phyloP scores from a whole-genome alignment of 2,113 vertebrate species.

The Perca schrenkii region DNA sequence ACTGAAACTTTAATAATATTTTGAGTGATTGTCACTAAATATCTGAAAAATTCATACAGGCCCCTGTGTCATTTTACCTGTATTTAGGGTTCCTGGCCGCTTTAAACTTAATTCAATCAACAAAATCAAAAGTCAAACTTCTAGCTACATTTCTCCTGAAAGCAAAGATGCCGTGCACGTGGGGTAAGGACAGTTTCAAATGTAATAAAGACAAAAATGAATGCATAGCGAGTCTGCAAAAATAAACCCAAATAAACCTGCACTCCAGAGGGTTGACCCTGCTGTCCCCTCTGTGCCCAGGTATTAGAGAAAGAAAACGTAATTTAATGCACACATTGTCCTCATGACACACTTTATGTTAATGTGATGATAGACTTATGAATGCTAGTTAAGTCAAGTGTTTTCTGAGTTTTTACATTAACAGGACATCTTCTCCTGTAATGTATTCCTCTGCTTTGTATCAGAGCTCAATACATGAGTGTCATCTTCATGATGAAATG shows the following conservation, averaged over 20 bases:
- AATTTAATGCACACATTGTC: not conserved
- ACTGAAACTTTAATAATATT: too few species aligned
- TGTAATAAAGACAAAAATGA: not conserved
- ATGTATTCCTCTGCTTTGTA: slow-evolving; percentile 10
- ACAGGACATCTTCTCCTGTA: not conserved
- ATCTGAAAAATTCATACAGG: too few species aligned
- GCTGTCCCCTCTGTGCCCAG: not conserved
- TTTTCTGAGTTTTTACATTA: not conserved
- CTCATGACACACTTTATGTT: not conserved
- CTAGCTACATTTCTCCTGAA: not conserved
- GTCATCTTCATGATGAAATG: slow-evolving; percentile 44
- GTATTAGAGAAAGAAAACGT: not conserved
- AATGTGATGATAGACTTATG: not conserved
- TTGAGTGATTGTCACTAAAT: too few species aligned
- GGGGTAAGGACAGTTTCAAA: not conserved
- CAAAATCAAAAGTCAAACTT: not conserved
- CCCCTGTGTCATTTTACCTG: not conserved
- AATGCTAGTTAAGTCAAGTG: not conserved
- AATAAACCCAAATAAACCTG: not conserved
- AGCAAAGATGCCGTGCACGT: not conserved
- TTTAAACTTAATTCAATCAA: not conserved
- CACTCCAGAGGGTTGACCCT: not conserved
- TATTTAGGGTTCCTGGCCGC: not conserved
- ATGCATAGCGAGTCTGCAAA: not conserved
- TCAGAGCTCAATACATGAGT: slow-evolving; percentile 17